Conservation (phyloP, 2,888 invertebrate genomes). For the Electrophaes corylata region DNA sequence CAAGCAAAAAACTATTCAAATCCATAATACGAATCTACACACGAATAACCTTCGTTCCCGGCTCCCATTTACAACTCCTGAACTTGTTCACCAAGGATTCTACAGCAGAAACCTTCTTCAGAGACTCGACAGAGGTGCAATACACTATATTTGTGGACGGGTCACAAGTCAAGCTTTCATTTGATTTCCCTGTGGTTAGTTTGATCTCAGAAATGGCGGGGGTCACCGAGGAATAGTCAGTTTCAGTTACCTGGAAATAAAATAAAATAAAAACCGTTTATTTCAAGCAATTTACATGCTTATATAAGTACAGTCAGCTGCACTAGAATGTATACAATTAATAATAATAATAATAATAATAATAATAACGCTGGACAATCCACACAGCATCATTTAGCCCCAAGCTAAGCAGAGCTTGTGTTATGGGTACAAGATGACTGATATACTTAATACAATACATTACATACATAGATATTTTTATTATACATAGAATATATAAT, state of each 20-base stretch:
- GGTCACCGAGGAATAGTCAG: constrained; percentile 18
- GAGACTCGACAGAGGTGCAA: constrained; percentile 57
- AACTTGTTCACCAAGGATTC: constrained; percentile 50
- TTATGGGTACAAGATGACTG: no score
- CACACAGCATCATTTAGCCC: no score
- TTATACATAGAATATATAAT: no score
- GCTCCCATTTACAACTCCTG: constrained; percentile 68
- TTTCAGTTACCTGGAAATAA: constrained; percentile 4
- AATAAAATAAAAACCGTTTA: background rate
- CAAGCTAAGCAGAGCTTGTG: no score
- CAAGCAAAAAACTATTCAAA: background rate
- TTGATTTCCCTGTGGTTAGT: constrained; percentile 41
- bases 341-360: no score
- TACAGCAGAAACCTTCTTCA: constrained; percentile 52
- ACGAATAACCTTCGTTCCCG: constrained; percentile 67
- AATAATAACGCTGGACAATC: no score
- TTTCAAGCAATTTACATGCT: no score
- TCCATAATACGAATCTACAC: constrained; percentile 37
- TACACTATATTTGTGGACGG: constrained; percentile 64
- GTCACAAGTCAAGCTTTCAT: constrained; percentile 54
- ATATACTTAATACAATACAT: no score
- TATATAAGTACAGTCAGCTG: no score
- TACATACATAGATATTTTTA: no score
- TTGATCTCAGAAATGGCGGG: constrained; percentile 36
- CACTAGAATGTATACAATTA: no score